Evolutionary conservation across 1,140 invertebrate genomes (phyloP), one percentile per base, ranked within the genome.

Genomic region (Drosophila repletoides): DNA sequence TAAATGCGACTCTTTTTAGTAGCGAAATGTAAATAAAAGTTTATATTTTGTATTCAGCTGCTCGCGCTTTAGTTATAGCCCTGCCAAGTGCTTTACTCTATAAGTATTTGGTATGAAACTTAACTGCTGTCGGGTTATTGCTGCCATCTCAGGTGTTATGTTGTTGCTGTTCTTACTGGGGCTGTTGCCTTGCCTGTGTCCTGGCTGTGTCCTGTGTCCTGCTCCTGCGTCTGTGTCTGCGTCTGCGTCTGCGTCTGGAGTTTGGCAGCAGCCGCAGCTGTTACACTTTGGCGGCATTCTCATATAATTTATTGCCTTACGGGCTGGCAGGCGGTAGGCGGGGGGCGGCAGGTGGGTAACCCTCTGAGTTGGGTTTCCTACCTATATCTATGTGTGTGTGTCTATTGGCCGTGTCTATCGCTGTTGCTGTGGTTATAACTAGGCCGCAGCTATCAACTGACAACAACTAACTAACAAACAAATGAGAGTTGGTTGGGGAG

Each of bases 231-330:
- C n/a, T n/a, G n/a, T n/a, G n/a, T n/a, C n/a, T n/a, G n/a, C n/a
- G n/a, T n/a, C n/a, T n/a, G n/a, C n/a, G n/a, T n/a, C n/a, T n/a
- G n/a, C n/a, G n/a, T 36, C n/a, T 19, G 49, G 56, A 68, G 63
- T 65, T 72, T 63, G 69, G 76, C 65, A 49, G 53, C 60, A 71
- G 73, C 74, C 79, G 64, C 80, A 84, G 80, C 80, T 84, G 80
- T 72, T 84, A 75, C 72, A 80, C 80, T 84, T 84, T 86, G 67
- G 80, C 75, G 80, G 80, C 80, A 72, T 79, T 84, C 79, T 84
- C 75, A 75, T 84, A 86, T 84, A 84, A 84, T 84, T 84, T 84
- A 84, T 84, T 84, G 72, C 80, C 64, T 59, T 58, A 34, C 68
- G 36, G 60, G 34, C 52, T 53, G 60, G 52, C 52, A 64, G 68